phyloP scores from a whole-genome alignment of 2,888 invertebrate genomes.

The Tenthredo amoena region DNA sequence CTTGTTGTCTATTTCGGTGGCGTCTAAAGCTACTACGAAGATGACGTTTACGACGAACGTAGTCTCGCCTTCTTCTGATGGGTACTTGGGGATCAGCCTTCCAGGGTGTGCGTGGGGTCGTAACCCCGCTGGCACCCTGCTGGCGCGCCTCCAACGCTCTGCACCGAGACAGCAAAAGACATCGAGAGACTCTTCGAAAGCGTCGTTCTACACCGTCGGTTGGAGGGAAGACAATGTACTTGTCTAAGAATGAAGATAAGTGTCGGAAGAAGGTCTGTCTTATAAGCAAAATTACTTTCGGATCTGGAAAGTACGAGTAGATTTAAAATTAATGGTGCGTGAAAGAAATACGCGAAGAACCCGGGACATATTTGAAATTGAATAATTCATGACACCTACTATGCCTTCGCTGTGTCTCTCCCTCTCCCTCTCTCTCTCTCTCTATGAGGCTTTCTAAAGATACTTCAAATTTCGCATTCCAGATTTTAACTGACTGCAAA shows the following conservation, averaged over 20 bases:
- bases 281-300: slow-evolving; percentile 41
- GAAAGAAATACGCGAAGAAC: slow-evolving; percentile 35
- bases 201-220: slow-evolving; percentile 29
- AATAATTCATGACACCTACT: slow-evolving; percentile 46
- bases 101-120: slow-evolving; percentile 50
- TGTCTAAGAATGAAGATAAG: slow-evolving; percentile 45
- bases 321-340: slow-evolving; percentile 35
- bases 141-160: slow-evolving; percentile 48
- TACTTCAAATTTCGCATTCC: slow-evolving; percentile 1
- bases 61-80: slow-evolving; percentile 36
- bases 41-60: slow-evolving; percentile 51
- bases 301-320: slow-evolving; percentile 33
- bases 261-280: slow-evolving; percentile 37
- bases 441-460: not conserved
- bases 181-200: slow-evolving; percentile 32
- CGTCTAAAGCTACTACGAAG: slow-evolving; percentile 37
- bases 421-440: not conserved
- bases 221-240: slow-evolving; percentile 43
- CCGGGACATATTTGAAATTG: slow-evolving; percentile 39
- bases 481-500: not conserved
- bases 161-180: slow-evolving; percentile 40
- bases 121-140: slow-evolving; percentile 49
- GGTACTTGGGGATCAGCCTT: slow-evolving; percentile 44
- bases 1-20: slow-evolving; percentile 52
- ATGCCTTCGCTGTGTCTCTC: not conserved